Base-by-base conservation (phyloP, 2,797 vertebrate species). In the Choloepus didactylus region DNA sequence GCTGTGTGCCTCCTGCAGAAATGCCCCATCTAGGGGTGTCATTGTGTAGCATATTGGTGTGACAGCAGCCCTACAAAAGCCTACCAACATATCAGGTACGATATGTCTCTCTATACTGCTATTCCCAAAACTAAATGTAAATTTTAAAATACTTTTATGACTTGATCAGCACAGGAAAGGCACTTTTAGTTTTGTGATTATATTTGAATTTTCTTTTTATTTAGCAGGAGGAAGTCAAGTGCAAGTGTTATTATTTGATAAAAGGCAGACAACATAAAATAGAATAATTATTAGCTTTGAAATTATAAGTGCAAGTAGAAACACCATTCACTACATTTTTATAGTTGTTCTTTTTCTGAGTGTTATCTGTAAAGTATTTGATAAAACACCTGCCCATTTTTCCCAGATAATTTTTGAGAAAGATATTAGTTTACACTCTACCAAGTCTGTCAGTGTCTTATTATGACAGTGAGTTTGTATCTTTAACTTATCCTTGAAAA, bases 191-290 rank as follows among this genome's bases (percentile, higher is more conserved):
- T 93, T 86, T 86, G 21, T 69, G 70, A 12, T 59, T 83, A 31
- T 19, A 85, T 62, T 66, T 94, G 64, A 31, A 51, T 90, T 96
- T 93, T 83, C 38, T 93, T 95, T 91, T 89, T 81, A 31, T 56
- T 75, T 79, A 84, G 66, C 11, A 70, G 46, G 67, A 64, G 23
- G 38, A 2, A 75, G 29, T 80, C 9, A 80, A 70, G 46, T 56
- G 5, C 16, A 64, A 46, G 23, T 77, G 15, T 67, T 93, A 70
- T 19, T 91, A 64, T 94, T 72, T 87, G 62, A 41, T 75, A 35
- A 41, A 91, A 46, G 44, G 44, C 21, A 60, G 62, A 69, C 11
- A 31, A 81, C 79, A 21, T 27, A 92, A 86, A 70, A 70, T 81
- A 67, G 83, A 94, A 15, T 69, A 91, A 70, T 77, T 76, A 69